Evolutionary conservation across 2,113 vertebrate species (phyloP).

Genomic region (Cebidichthys violaceus): DNA sequence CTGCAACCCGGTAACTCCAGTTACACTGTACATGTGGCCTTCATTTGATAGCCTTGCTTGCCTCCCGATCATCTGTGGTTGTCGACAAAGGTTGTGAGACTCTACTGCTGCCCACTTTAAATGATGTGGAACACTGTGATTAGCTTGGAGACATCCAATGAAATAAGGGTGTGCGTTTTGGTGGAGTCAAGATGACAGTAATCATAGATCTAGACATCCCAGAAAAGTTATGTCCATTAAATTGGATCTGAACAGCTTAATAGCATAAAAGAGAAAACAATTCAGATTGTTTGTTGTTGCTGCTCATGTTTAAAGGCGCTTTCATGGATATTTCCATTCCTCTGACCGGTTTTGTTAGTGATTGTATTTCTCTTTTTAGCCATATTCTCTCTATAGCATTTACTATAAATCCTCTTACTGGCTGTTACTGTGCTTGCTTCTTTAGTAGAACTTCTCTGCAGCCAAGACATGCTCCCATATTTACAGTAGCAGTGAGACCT

Average conservation of each 20-base stretch:
- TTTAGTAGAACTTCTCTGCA: slow-evolving; percentile 35
- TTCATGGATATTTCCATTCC: not conserved
- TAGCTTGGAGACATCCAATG: not conserved
- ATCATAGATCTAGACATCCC: not conserved
- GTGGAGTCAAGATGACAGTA: not conserved
- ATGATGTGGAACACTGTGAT: not conserved
- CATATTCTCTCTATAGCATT: not conserved
- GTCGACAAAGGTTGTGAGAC: not conserved
- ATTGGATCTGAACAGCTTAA: not conserved
- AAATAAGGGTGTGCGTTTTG: not conserved
- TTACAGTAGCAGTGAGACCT: slow-evolving; percentile 50
- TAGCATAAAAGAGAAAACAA: slow-evolving; percentile 2
- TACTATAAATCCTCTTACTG: slow-evolving; percentile 30
- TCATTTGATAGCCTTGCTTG: too few species aligned
- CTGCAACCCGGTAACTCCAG: not conserved
- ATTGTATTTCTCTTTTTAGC: slow-evolving; percentile 2
- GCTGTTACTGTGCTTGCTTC: slow-evolving; percentile 15
- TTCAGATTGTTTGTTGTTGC: not conserved
- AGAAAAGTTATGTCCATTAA: not conserved
- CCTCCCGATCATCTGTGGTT: too few species aligned
- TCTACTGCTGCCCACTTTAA: not conserved
- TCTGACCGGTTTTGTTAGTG: not conserved
- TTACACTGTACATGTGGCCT: not conserved
- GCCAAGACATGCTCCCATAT: slow-evolving; percentile 22
- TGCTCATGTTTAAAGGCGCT: slow-evolving; percentile 11